phyloP scores from a whole-genome alignment of 2,888 invertebrate genomes.

The Cosmopolites sordidus region DNA sequence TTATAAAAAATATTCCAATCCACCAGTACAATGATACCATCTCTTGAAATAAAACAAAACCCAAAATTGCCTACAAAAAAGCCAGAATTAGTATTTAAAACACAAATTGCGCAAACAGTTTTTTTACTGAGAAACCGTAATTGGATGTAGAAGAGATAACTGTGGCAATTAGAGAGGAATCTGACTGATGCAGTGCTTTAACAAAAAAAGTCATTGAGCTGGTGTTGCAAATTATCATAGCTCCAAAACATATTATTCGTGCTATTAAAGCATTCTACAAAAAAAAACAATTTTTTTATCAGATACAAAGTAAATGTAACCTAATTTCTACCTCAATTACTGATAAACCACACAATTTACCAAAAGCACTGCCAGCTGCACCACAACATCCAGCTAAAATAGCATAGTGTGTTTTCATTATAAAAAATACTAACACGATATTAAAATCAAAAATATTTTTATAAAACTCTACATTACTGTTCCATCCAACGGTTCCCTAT shows the following conservation, averaged over 20 bases:
- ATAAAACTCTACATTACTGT: no score
- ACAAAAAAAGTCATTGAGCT: constrained; percentile 60
- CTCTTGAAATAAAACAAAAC: constrained; percentile 67
- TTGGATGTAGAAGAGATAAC: constrained; percentile 61
- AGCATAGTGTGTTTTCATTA: constrained; percentile 44
- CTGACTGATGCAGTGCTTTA: constrained; percentile 55
- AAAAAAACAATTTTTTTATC: constrained; percentile 6
- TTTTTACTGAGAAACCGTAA: constrained; percentile 61
- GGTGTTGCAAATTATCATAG: constrained; percentile 60
- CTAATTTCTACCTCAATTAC: constrained; percentile 37
- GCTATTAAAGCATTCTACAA: constrained; percentile 42
- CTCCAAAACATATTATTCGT: constrained; percentile 45
- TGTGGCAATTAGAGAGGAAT: constrained; percentile 58
- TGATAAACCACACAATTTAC: constrained; percentile 58
- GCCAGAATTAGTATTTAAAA: background rate
- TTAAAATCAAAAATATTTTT: no score
- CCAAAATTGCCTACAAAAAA: constrained; percentile 64
- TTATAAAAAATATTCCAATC: constrained; percentile 65
- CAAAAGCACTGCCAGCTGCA: constrained; percentile 59
- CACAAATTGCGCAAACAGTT: background rate
- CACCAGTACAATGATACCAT: constrained; percentile 66
- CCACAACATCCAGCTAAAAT: constrained; percentile 60
- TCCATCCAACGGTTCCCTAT: no score
- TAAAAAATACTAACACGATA: no score
- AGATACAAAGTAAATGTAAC: constrained; percentile 3